Evolutionary conservation across 2,888 invertebrate genomes (phyloP).

Genomic region (Lasioglossum figueresi): DNA sequence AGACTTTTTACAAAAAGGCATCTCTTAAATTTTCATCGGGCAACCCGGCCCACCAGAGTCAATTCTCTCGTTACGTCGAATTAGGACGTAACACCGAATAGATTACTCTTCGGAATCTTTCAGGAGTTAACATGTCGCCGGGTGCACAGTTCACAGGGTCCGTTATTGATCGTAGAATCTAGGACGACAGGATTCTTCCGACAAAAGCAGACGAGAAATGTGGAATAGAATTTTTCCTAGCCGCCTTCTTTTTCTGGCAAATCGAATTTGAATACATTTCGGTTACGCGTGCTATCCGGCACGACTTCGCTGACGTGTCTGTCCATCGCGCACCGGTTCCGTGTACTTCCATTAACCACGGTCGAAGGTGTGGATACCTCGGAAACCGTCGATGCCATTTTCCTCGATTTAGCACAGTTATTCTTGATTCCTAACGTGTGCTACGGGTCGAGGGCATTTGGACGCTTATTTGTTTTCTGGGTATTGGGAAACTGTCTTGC

Average conservation of each 20-base stretch:
- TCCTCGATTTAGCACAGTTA: not conserved
- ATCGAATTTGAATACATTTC: conserved; percentile 4
- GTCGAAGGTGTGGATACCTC: not conserved
- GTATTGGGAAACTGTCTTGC: not conserved
- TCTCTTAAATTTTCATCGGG: too few species aligned
- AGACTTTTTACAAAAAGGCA: too few species aligned
- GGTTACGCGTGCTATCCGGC: not conserved
- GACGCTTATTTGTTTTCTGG: not conserved
- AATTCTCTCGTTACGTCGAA: not conserved
- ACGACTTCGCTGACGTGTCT: not conserved
- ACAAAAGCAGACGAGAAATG: not conserved
- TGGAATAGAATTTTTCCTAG: not conserved
- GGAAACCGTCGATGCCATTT: not conserved
- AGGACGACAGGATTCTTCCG: conserved; percentile 7
- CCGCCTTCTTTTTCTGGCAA: not conserved
- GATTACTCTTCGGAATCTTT: not conserved
- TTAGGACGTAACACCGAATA: not conserved
- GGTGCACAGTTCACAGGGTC: not conserved
- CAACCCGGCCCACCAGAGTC: not conserved
- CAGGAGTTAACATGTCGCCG: conserved; percentile 6
- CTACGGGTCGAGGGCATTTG: not conserved
- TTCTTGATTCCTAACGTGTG: not conserved
- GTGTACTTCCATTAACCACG: not conserved
- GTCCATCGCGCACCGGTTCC: not conserved
- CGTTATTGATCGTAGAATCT: conserved; percentile 11